These are phyloP conservation scores for Caenorhabditis latens DNA, from an alignment of 1,140 invertebrate genomes.

Conservation along the genomic window DNA sequence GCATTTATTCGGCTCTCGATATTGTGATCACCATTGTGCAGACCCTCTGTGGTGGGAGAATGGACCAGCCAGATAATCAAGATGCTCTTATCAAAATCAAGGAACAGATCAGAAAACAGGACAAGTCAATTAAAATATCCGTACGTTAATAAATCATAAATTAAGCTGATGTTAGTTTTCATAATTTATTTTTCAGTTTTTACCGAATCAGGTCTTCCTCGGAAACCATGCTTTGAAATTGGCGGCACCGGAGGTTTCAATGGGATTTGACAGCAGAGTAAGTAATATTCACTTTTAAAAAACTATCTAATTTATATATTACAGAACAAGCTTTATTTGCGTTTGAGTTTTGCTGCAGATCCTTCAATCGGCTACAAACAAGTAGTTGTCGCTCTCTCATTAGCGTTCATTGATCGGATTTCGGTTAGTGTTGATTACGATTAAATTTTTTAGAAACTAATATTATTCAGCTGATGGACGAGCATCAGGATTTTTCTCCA, in stretches of 20 bases:
- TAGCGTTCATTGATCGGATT: neutral
- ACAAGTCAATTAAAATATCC: neutral
- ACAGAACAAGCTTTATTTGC: neutral
- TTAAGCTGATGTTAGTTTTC: neutral
- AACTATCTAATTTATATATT: neutral
- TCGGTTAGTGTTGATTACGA: neutral
- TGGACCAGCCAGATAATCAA: too few relatives aligned
- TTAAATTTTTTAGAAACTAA: neutral
- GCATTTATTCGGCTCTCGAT: too few relatives aligned
- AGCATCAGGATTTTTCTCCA: neutral
- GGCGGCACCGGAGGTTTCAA: neutral
- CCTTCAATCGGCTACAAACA: neutral
- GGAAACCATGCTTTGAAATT: neutral
- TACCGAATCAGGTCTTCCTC: neutral
- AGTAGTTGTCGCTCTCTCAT: neutral
- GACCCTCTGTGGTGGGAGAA: too few relatives aligned
- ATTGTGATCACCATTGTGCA: too few relatives aligned
- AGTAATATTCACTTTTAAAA: neutral
- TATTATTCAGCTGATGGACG: neutral
- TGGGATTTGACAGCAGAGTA: neutral
- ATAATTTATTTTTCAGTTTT: neutral
- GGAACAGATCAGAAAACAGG: neutral
- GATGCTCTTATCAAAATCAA: too few relatives aligned
- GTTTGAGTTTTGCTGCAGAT: neutral
- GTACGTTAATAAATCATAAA: neutral